Base-by-base conservation (phyloP, 2,888 invertebrate species). In the Oligia strigilis region DNA sequence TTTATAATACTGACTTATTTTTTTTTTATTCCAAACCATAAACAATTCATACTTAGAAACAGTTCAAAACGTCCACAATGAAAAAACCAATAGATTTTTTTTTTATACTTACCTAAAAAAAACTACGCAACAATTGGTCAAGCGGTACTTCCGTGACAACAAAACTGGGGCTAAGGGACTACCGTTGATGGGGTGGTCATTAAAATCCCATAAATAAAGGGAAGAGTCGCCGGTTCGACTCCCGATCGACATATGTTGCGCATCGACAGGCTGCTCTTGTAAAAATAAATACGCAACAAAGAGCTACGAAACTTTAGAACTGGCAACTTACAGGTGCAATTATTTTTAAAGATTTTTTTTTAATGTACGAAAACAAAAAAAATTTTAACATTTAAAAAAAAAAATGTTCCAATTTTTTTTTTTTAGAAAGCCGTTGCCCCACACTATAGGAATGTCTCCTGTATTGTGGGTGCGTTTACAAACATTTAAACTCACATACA, bases 171-270 rank as follows among this genome's bases (percentile, higher is more conserved):
- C 81, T 80, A 77, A 76, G 81, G 87, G 88, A 89, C 91, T 91
- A 92, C 93, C 91, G 91, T 91, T 92, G 88, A 91, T 89, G 91
- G 91, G 86, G 88, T 78, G 87, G 93, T 96, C 96, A 96, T 96
- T 97, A 96, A 95, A 96, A 94, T 89, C 93, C 94, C 94, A 97
- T 97, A 97, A 96, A 96, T 95, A 95, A 95, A 93, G 89, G 86
- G 86, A 88, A 89, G 90, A 92, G 88, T 91, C 92, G 87, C 89
- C 84, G 82, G 91, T 93, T 91, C 91, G 92, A 90, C 77, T 88
- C 88, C 89, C 92, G 87, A 89, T 90, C 92, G 93, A 94, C 96
- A 97, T 96, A 95, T 97, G 96, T 94, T 94, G 89, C 87, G 66
- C 88, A 88, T 92, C 92, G 92, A 92, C 93, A 93, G 92, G 90